Percentiles rank a stretch among this genome's conserved stretches.
Conservation (phyloP, 30 jellyfish, hydroid and myxozoan genomes). For the Aurelia aurita complex sp. Pacific region DNA sequence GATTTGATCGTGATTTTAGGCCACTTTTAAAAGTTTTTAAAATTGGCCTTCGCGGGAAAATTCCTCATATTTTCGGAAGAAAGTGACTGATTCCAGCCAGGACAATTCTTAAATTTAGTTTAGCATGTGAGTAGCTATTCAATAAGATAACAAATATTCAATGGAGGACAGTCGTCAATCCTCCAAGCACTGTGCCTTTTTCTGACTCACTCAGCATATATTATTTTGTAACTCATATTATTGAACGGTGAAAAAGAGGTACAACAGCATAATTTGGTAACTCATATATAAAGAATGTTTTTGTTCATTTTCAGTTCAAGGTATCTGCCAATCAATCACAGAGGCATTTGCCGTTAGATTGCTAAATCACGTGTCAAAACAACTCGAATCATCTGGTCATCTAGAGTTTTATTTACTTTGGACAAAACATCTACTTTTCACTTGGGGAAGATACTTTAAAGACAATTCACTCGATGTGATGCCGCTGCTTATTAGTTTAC, state of each 20-base stretch:
- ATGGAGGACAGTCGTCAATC: no score
- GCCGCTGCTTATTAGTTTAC: conserved; percentile 78
- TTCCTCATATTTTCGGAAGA: no score
- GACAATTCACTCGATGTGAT: conserved; percentile 51
- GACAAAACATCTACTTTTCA: conserved; percentile 73
- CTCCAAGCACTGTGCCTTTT: no score
- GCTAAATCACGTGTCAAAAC: conserved; percentile 71
- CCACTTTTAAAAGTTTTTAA: no score
- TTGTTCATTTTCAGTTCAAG: conserved; percentile 60
- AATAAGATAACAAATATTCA: no score
- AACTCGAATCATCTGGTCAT: conserved; percentile 73
- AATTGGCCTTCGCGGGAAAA: no score
- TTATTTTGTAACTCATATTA: no score
- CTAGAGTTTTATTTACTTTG: conserved; percentile 83
- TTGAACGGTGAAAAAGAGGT: no score
- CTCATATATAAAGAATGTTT: neutral
- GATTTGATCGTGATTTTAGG: no score
- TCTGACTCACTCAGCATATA: neutral
- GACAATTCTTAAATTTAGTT: no score
- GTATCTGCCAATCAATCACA: conserved; percentile 55
- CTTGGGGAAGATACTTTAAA: conserved; percentile 73
- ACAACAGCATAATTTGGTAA: neutral
- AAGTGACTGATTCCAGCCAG: no score
- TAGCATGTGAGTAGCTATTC: no score
- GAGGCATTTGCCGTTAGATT: conserved; percentile 52